A percentile compares a stretch with the other conserved stretches of the same genome.
Evolutionary conservation across 2,113 vertebrate species (phyloP).

Genomic region (Nothocercus nigrocapillus): DNA sequence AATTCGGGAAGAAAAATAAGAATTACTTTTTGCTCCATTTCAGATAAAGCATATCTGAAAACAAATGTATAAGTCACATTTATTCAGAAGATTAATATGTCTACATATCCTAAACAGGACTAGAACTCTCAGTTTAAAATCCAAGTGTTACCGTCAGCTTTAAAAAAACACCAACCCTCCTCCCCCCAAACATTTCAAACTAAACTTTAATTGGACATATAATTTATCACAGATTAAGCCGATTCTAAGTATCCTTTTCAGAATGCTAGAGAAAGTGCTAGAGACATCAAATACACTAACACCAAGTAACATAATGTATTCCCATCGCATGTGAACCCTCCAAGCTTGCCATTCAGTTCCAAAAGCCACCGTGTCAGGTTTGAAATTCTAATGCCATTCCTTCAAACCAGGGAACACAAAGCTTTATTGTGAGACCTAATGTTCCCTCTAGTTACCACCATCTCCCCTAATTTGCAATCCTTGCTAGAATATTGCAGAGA

Average conservation of each 20-base stretch:
- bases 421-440: neutral
- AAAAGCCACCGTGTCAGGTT: neutral
- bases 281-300: neutral
- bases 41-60: neutral
- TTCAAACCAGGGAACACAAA: conserved; percentile 4
- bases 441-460: neutral
- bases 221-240: neutral
- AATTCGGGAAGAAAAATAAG: neutral
- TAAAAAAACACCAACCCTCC: neutral
- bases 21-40: neutral
- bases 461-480: neutral
- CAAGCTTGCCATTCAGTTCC: accelerated
- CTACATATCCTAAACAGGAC: neutral
- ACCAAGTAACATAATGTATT: neutral
- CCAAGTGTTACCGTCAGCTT: neutral
- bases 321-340: neutral
- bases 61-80: neutral
- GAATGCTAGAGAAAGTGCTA: neutral
- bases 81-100: neutral
- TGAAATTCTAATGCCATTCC: conserved; percentile 17
- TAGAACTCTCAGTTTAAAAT: neutral
- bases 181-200: neutral
- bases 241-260: neutral
- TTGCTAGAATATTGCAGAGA: neutral
- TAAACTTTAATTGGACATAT: neutral